Evolutionary conservation across 35 echinoderm and acorn worm genomes (phyloP).

Genomic region (Diadema setosum): DNA sequence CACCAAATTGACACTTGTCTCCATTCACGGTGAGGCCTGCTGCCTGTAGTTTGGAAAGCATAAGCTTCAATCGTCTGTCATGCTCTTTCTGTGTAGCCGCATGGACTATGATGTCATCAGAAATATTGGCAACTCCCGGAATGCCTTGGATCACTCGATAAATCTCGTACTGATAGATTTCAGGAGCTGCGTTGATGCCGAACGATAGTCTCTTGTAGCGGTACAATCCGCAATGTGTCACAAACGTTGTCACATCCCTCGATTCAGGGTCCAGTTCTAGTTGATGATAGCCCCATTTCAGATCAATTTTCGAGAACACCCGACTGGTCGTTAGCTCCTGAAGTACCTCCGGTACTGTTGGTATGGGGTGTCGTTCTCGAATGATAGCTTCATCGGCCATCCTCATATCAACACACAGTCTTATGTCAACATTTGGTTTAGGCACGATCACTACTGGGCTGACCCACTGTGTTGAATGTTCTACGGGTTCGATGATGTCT

Average conservation of each 20-base stretch:
- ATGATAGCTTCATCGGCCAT: slow-evolving; percentile 22
- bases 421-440: background rate
- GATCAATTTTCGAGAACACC: slow-evolving; percentile 42
- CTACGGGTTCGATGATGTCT: slow-evolving; percentile 13
- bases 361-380: slow-evolving; percentile 26
- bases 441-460: slow-evolving; percentile 4
- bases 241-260: slow-evolving; percentile 48
- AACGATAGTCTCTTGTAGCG: slow-evolving; percentile 25
- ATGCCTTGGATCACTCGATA: background rate
- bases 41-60: too few species aligned
- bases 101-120: slow-evolving; percentile 58
- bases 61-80: background rate
- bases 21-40: slow-evolving; percentile 23
- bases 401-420: slow-evolving; percentile 34
- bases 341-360: slow-evolving; percentile 36
- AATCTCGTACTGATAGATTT: slow-evolving; percentile 16
- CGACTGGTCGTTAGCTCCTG: background rate
- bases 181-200: slow-evolving; percentile 33
- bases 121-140: slow-evolving; percentile 11
- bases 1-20: slow-evolving; percentile 48
- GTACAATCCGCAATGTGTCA: background rate
- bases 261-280: slow-evolving; percentile 17
- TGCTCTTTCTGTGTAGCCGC: slow-evolving; percentile 33
- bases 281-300: slow-evolving; percentile 60
- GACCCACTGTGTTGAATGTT: slow-evolving; percentile 8